Percentiles rank a stretch among this genome's conserved stretches.
phyloP scores from a whole-genome alignment of 2,797 vertebrate species.

The Peromyscus eremicus region DNA sequence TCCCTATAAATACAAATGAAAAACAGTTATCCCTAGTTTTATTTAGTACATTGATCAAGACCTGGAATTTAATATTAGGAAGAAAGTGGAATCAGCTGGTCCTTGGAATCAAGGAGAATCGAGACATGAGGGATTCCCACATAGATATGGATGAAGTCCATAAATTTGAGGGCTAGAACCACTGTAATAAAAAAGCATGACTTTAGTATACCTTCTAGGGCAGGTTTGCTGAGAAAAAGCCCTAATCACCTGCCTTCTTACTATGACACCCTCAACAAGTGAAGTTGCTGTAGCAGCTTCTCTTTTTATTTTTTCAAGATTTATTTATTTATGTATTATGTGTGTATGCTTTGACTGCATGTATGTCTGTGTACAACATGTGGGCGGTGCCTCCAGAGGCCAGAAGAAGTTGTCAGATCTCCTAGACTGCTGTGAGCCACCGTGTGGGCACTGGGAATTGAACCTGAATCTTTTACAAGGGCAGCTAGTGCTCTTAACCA shows the following conservation, averaged over 20 bases:
- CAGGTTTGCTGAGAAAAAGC: background rate
- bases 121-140: background rate
- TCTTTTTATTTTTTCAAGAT: background rate
- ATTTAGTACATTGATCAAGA: background rate
- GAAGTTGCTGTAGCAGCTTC: background rate
- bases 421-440: background rate
- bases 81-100: background rate
- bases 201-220: background rate
- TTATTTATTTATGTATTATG: background rate
- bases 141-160: background rate
- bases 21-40: background rate
- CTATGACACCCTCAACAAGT: background rate
- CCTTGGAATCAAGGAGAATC: background rate
- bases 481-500: background rate
- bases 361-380: background rate
- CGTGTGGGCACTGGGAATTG: background rate
- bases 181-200: background rate
- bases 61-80: conserved; percentile 13
- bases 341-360: background rate
- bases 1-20: background rate
- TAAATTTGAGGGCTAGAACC: background rate
- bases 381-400: background rate
- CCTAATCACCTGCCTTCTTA: background rate
- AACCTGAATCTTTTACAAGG: background rate
- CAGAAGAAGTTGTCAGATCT: background rate